Evolutionary conservation across 2,113 vertebrate species (phyloP).

Genomic region (Bubo scandiacus): DNA sequence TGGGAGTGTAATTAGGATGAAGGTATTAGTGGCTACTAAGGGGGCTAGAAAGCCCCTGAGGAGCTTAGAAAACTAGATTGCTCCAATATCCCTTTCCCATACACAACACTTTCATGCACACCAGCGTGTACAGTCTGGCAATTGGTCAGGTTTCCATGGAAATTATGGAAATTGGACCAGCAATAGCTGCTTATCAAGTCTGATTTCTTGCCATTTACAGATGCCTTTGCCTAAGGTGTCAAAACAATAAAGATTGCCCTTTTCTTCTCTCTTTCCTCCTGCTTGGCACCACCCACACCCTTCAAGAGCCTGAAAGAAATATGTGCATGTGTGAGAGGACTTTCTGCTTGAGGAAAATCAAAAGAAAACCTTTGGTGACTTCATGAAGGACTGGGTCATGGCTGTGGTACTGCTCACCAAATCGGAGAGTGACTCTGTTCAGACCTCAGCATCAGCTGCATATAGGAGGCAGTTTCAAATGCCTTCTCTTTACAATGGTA

Average conservation of each 20-base stretch:
- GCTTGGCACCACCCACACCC: neutral
- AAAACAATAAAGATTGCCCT: neutral
- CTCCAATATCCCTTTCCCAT: neutral
- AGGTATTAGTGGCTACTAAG: neutral
- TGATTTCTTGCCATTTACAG: neutral
- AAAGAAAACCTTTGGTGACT: neutral
- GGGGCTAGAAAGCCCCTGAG: neutral
- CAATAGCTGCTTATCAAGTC: neutral
- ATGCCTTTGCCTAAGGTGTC: neutral
- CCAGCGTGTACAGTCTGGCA: neutral
- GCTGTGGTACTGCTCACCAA: neutral
- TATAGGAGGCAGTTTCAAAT: neutral
- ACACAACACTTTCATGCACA: neutral
- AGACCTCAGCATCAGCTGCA: neutral
- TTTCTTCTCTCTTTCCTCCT: neutral
- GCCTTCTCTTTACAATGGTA: neutral
- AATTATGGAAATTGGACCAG: conserved; percentile 10
- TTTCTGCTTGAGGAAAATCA: neutral
- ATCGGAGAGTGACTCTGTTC: rapidly evolving
- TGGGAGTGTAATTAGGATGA: neutral
- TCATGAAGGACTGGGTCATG: neutral
- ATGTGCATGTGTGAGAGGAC: neutral
- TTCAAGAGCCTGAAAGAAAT: neutral
- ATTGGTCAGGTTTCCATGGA: conserved; percentile 31
- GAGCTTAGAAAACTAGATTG: neutral